Base-by-base conservation (phyloP, 2,797 vertebrate species). In the Myioborus miniatus region DNA sequence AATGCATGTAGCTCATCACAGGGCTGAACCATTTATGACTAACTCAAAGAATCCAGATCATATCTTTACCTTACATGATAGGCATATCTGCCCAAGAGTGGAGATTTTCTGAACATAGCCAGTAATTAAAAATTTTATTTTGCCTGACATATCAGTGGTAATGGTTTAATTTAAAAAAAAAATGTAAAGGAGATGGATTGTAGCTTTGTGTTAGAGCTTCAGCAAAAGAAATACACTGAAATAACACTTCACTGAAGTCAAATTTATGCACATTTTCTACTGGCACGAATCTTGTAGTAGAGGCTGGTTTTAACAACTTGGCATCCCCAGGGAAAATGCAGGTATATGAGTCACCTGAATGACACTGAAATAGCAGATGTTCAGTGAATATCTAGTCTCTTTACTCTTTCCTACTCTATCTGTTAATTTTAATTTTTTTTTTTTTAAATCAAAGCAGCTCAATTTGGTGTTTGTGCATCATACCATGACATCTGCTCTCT, bases 291-390 rank as follows among this genome's bases (percentile, higher is more conserved):
- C 47, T 65, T 85, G 39, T 65, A n/a, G 18, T 44, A 82, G 86
- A 87, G 70, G 19, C 30, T 76, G 20, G 3, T 53, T 93, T 89
- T 82, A 93, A 89, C 63, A 93, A 71, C 74, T 47, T 75, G 55
- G 36, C 29, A 63, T 62, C 37, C 43, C 30, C 26, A 63, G 30
- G 55, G 83, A 70, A 84, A 89, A 63, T 65, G 26, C 23, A 89
- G 62, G 74, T 83, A 53, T 90, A 26, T 71, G 77, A 90, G 43
- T 87, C 65, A 94, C 59, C 82, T 72, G 89, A 93, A 80, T 55
- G 80, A 81, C 70, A 91, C 29, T 87, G 47, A 89, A 84, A 83
- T 24, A 94, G 37, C 72, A 90, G 80, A 81, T 83, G 59, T 92
- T 94, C 75, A 49, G 43, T 79, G 74, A 50, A 50, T 81, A 91